Base-by-base conservation (phyloP, 1,140 invertebrate genomes). In the Drosophila persimilis region DNA sequence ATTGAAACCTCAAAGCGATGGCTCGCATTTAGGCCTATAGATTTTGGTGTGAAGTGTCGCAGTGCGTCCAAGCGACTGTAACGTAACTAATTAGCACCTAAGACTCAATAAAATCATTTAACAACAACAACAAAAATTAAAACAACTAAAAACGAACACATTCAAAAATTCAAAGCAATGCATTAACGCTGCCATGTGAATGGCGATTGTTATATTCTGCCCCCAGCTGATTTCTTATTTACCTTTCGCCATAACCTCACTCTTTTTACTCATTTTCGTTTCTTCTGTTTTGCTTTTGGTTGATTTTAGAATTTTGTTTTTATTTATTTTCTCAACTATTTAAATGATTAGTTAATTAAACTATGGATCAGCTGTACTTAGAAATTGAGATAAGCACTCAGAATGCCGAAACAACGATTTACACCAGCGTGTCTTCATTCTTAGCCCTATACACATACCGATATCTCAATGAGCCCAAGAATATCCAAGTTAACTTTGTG, bases 291-390 rank as follows among this genome's bases (percentile, higher is more conserved):
- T 59, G 45, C 57, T 64, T 73, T 63, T 24, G 24, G 24, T 24
- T 24, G 24, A 24, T 24, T 5, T 24, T 24, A 24, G 24, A 24
- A 2, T 24, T 24, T 24, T 4, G 24, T 65, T 24, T 24, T 24
- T 4, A 3, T 65, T 53, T 46, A 45, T 77, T 83, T 80, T 71
- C n/a, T 60, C 64, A 35, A 26, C 61, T 88, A 75, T 69, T 55
- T 86, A 66, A 80, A 86, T 85, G 81, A 47, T 65, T 85, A 45
- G 55, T 72, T 76, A 61, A 62, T 47, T 11, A 65, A 81, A 62
- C 65, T 26, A 90, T 90, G 90, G 90, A 91, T 86, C 85, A 90
- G 71, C 51, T 91, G 50, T 91, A 86, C 63, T 59, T 91, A 26
- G 90, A 91, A 73, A 90, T 91, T 39, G 89, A 90, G 63, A 72